Evolutionary conservation across 2,888 invertebrate species (phyloP), one percentile per base, ranked within the genome.

Genomic region (Amphipoea lucens): DNA sequence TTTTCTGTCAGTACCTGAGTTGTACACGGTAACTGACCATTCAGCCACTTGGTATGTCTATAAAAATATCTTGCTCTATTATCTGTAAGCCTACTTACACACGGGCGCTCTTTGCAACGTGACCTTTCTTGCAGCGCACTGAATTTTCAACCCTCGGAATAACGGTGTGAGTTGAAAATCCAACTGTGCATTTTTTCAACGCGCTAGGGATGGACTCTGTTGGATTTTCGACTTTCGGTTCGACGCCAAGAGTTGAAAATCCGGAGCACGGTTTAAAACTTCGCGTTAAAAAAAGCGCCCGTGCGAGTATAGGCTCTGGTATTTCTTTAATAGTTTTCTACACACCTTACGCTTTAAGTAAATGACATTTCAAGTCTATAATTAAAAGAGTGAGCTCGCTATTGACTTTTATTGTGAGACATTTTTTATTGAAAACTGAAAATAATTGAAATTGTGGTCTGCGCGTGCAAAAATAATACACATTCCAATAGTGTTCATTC

Each of bases 321-420:
- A 84, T 84, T 84, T 84, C 68, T 84, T 76, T 85, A 85, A 82
- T 85, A 76, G 82, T 82, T 85, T 72, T 76, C 71, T 76, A 69
- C 68, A 72, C 85, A 85, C 85, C 82, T 85, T 85, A 78, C 60
- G 74, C 51, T 76, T 69, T 74, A 60, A 57, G 23, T 36, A 77
- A 73, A 76, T 82, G 78, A 70, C 71, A 82, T 85, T 85, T 78
- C n/a, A 62, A 79, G 82, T 72, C 42, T 54, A 45, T 77, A 76
- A 74, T 85, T 81, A 78, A 80, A 66, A 73, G 62, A 65, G 48
- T 65, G 29, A 79, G 45, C 40, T 62, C n/a, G 36, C 69, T 66
- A 62, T 57, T 73, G 70, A 65, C 60, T 78, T 82, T 70, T 83
- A 66, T 65, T 17, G 40, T 3, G 54, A 0, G 40, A 23, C n/a